Evolutionary conservation across 2,888 invertebrate species (phyloP).

Genomic region (Drosophila siamana): DNA sequence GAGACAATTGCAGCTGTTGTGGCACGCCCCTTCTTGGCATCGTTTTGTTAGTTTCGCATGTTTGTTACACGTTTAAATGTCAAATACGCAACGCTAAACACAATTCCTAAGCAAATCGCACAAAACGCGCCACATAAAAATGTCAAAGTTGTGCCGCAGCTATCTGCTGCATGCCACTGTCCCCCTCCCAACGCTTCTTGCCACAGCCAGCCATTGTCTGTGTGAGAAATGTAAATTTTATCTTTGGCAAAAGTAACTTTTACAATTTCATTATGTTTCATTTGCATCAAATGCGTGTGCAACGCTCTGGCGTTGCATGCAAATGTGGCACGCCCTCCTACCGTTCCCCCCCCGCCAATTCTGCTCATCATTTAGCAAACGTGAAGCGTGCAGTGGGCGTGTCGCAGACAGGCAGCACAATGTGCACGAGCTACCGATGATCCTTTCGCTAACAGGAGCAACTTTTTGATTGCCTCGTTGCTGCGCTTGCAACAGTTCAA

Average conservation of each 20-base stretch:
- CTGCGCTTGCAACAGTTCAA: slow-evolving; percentile 29
- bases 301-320: slow-evolving; percentile 61
- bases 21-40: slow-evolving; percentile 7
- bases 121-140: slow-evolving; percentile 72
- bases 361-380: slow-evolving; percentile 30
- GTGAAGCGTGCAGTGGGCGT: slow-evolving; percentile 16
- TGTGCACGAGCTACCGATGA: slow-evolving; percentile 43
- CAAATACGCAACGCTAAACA: slow-evolving; percentile 77
- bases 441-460: slow-evolving; percentile 46
- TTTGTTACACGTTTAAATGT: slow-evolving; percentile 79
- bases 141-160: slow-evolving; percentile 71
- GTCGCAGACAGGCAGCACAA: slow-evolving; percentile 40
- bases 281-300: slow-evolving; percentile 77
- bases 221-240: slow-evolving; percentile 76
- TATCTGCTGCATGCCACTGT: slow-evolving; percentile 7
- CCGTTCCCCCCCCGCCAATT: neutral
- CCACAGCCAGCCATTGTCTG: slow-evolving; percentile 52
- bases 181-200: neutral
- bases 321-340: slow-evolving; percentile 57
- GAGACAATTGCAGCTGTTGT: slow-evolving; percentile 1
- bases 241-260: slow-evolving; percentile 76
- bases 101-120: slow-evolving; percentile 80
- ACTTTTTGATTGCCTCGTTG: slow-evolving; percentile 60
- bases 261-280: slow-evolving; percentile 80
- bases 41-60: slow-evolving; percentile 52